Evolutionary conservation across 2,797 vertebrate species (phyloP), one percentile per base, ranked within the genome.

Genomic region (Emydoidea blandingii): DNA sequence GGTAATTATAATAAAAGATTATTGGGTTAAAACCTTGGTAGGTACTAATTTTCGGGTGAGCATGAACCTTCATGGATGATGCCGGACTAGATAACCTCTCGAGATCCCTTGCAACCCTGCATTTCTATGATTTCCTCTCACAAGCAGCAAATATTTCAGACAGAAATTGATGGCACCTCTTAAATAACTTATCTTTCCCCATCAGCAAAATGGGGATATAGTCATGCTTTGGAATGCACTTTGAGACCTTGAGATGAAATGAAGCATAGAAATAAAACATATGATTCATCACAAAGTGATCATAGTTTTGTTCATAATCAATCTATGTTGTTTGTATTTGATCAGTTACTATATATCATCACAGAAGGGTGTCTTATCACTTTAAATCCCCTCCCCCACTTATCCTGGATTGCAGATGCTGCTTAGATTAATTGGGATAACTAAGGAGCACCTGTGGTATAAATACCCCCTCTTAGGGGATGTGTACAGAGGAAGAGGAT

Each of bases 381-480:
- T 97, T 97, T 95, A 53, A 92, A 87, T 96, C 83, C 91, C 86
- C 79, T 90, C 84, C 78, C 94, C 57, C 56, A 59, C 78, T 89
- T 93, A 49, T 74, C 68, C 92, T 92, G 93, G 85, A 96, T 90
- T 94, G 92, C 87, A 93, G 89, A 91, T 87, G 82, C 84, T 97
- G 56, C 90, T 95, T 83, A 94, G 91, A 87, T 95, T 72, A 95
- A 91, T 57, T 95, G 95, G 79, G 79, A 92, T 91, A 82, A 87
- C 96, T 93, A 94, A 91, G 78, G 94, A 95, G 90, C 74, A 95
- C 83, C 91, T 96, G 92, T 85, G 93, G 34, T 54, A 90, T 91
- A 96, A 97, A 95, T 93, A 86, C 29, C 85, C 79, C 59, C 86
- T 92, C 88, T 94, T 92, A 50, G 92, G 92, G 65, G 53, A 62